Conservation (phyloP, 2,113 vertebrate genomes). For the Hypocryptadius cinnamomeus region DNA sequence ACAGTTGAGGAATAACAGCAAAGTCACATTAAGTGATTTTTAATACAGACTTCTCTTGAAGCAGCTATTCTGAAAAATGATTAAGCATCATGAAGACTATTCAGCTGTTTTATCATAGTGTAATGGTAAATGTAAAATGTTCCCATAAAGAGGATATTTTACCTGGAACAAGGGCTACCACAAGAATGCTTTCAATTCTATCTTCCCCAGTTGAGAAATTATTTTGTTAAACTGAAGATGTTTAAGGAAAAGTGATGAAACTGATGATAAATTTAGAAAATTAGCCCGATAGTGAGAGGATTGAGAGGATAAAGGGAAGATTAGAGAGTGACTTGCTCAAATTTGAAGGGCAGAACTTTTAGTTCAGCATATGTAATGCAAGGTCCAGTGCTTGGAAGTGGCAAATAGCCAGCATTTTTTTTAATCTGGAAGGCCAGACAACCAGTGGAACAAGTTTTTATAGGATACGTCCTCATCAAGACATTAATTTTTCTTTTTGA, state of each 20-base stretch:
- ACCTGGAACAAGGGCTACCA: neutral
- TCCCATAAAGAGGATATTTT: neutral
- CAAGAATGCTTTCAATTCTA: neutral
- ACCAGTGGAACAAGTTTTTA: neutral
- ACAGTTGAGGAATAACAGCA: no score
- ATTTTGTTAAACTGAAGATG: neutral
- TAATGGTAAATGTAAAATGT: neutral
- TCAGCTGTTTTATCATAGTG: neutral
- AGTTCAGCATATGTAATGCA: neutral
- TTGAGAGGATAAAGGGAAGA: neutral
- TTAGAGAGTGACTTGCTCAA: neutral
- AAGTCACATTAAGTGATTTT: neutral
- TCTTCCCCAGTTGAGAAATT: neutral
- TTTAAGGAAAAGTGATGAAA: neutral
- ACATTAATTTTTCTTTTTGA: neutral
- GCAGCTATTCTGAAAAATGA: neutral
- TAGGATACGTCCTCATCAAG: neutral
- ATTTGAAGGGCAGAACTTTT: slow-evolving; percentile 18
- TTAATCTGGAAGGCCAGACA: neutral
- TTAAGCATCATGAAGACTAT: neutral
- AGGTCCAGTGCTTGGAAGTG: neutral
- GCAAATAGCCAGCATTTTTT: neutral
- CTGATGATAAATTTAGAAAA: neutral
- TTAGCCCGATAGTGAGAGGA: neutral
- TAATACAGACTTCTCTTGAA: neutral